Evolutionary conservation across 2,888 invertebrate species (phyloP).

Genomic region (Drosophila multiciliata): DNA sequence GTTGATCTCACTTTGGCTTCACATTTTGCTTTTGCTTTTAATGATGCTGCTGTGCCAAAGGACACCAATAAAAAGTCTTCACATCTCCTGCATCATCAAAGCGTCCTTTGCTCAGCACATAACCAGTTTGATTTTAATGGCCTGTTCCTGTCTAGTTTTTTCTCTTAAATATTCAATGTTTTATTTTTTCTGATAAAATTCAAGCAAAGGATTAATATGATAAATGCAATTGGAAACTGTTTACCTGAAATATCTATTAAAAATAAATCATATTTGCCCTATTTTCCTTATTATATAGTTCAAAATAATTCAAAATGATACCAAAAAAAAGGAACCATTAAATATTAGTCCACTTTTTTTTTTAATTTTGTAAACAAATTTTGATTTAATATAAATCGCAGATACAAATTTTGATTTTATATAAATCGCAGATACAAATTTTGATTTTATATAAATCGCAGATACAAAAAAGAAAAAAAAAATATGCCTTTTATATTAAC

Average conservation of each 20-base stretch:
- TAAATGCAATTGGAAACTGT: too few relatives aligned
- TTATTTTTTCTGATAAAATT: not conserved
- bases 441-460: too few relatives aligned
- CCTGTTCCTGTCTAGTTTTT: slow-evolving; percentile 8
- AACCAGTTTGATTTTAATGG: slow-evolving; percentile 46
- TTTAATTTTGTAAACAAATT: not conserved
- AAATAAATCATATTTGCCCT: not conserved
- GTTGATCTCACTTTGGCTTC: slow-evolving; percentile 38
- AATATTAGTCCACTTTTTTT: not conserved
- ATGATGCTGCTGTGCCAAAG: slow-evolving; percentile 66
- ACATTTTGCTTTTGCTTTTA: slow-evolving; percentile 6
- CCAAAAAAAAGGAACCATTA: not conserved
- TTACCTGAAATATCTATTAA: too few relatives aligned
- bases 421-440: not conserved
- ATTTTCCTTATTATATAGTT: not conserved
- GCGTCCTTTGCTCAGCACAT: slow-evolving; percentile 2
- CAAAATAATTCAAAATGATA: not conserved
- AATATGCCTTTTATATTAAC: not conserved
- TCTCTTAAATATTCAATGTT: not conserved
- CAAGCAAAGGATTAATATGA: not conserved
- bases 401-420: not conserved
- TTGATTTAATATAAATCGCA: not conserved
- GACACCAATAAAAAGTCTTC: slow-evolving; percentile 77
- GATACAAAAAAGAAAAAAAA: not conserved
- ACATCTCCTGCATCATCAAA: slow-evolving; percentile 45